These are phyloP conservation scores for Drosophila saltans DNA, from an alignment of 1,140 invertebrate species.

Conservation along the genomic window DNA sequence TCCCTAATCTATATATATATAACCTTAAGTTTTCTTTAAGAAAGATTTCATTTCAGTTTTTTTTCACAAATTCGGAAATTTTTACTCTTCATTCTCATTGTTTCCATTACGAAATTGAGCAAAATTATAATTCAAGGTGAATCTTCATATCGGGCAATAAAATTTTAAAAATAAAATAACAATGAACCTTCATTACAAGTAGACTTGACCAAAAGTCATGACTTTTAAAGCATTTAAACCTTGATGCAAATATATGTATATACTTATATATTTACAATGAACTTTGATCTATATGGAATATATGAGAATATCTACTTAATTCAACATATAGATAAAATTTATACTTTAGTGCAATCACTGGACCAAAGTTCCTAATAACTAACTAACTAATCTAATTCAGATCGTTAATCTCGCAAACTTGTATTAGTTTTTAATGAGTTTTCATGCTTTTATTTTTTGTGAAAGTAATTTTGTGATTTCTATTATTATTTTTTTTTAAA, in stretches of 20 bases:
- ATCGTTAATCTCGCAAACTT: constrained; percentile 40
- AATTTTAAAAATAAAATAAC: constrained; percentile 25
- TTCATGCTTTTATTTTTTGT: constrained; percentile 10
- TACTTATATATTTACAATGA: not conserved
- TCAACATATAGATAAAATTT: not conserved
- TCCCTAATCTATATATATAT: too few relatives aligned
- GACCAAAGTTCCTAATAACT: constrained; percentile 4
- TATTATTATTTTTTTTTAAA: constrained; percentile 37
- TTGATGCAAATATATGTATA: not conserved
- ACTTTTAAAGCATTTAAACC: not conserved
- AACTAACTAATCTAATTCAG: constrained; percentile 5
- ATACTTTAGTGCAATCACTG: constrained; percentile 1
- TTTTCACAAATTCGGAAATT: not conserved
- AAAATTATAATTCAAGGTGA: constrained; percentile 2
- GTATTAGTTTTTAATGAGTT: constrained; percentile 51
- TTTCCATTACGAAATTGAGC: not conserved
- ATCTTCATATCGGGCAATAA: not conserved
- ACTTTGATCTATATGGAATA: constrained; percentile 6
- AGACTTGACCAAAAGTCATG: constrained; percentile 29
- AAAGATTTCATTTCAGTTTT: not conserved
- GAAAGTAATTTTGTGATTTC: constrained; percentile 29
- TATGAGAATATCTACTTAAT: too few relatives aligned
- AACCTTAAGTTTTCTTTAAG: too few relatives aligned
- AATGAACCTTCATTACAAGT: constrained; percentile 37
- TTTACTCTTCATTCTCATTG: not conserved